Percentiles rank a stretch among this genome's conserved stretches.
These are phyloP conservation scores for Melanchra persicariae DNA, from an alignment of 2,888 invertebrate species.

Conservation along the genomic window DNA sequence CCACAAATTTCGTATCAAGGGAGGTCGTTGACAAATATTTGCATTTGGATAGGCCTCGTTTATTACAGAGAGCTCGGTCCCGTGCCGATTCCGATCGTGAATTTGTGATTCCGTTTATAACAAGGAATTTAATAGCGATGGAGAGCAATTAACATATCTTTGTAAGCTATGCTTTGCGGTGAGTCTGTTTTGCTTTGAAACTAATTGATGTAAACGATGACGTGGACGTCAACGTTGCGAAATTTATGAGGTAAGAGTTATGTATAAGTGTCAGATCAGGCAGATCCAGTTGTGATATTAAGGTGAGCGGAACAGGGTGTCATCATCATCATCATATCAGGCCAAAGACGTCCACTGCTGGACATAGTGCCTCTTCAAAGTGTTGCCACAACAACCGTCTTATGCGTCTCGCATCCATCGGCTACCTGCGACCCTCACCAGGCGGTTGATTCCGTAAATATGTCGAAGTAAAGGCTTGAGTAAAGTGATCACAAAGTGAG, in stretches of 20 bases:
- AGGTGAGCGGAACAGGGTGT: too few relatives aligned
- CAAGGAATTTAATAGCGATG: slow-evolving; percentile 42
- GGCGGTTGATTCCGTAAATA: too few relatives aligned
- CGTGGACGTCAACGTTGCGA: slow-evolving; percentile 2
- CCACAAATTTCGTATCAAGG: slow-evolving; percentile 58
- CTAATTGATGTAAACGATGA: slow-evolving; percentile 28
- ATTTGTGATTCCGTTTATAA: slow-evolving; percentile 47
- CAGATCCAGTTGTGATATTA: too few relatives aligned
- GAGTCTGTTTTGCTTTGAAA: slow-evolving; percentile 30
- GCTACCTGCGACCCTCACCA: too few relatives aligned
- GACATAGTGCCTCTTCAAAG: too few relatives aligned
- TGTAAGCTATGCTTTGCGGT: slow-evolving; percentile 30
- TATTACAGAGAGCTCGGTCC: slow-evolving; percentile 52
- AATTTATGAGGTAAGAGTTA: background rate
- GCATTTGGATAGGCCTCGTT: slow-evolving; percentile 66
- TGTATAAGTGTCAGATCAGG: too few relatives aligned
- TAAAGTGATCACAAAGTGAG: too few relatives aligned
- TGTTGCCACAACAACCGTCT: too few relatives aligned
- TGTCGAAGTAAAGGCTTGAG: too few relatives aligned
- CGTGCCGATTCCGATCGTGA: slow-evolving; percentile 45
- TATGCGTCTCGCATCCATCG: too few relatives aligned
- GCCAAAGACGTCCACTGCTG: too few relatives aligned
- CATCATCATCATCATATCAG: too few relatives aligned
- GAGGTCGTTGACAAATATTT: slow-evolving; percentile 68
- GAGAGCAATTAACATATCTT: slow-evolving; percentile 48